Percentiles rank a stretch among this genome's conserved stretches.
Evolutionary conservation across 2,113 vertebrate species (phyloP).

Genomic region (Rana temporaria): DNA sequence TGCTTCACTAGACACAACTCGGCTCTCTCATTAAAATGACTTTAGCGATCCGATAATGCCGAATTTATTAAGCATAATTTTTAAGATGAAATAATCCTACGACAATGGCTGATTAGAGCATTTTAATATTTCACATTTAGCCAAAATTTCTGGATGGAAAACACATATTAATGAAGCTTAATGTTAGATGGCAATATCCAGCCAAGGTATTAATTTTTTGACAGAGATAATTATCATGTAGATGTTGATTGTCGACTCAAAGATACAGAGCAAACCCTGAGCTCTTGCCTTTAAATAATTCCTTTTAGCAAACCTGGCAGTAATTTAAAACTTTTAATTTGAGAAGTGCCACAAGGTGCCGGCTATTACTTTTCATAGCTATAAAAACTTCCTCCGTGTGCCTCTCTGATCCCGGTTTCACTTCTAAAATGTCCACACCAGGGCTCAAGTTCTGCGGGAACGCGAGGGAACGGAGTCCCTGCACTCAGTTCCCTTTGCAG

Average conservation of each 20-base stretch:
- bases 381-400: too few species aligned
- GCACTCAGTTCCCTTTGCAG: too few species aligned
- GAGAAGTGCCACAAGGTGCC: too few species aligned
- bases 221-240: background rate
- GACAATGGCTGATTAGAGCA: constrained; percentile 13
- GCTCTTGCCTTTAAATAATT: background rate
- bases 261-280: background rate
- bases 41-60: constrained; percentile 37
- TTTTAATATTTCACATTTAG: constrained; percentile 17
- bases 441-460: too few species aligned
- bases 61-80: constrained; percentile 43
- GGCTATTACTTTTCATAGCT: too few species aligned
- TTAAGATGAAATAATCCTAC: constrained; percentile 21
- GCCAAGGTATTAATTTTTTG: constrained; percentile 13
- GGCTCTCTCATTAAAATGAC: constrained; percentile 41
- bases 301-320: too few species aligned
- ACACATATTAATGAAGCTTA: constrained; percentile 11
- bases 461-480: too few species aligned
- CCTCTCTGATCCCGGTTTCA: too few species aligned
- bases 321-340: too few species aligned
- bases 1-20: constrained; percentile 20
- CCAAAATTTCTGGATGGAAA: constrained; percentile 6
- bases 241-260: background rate
- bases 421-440: too few species aligned
- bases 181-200: constrained; percentile 36